These are phyloP conservation scores for Bimastos eiseni DNA, from an alignment of 2,888 invertebrate genomes.

Conservation along the genomic window DNA sequence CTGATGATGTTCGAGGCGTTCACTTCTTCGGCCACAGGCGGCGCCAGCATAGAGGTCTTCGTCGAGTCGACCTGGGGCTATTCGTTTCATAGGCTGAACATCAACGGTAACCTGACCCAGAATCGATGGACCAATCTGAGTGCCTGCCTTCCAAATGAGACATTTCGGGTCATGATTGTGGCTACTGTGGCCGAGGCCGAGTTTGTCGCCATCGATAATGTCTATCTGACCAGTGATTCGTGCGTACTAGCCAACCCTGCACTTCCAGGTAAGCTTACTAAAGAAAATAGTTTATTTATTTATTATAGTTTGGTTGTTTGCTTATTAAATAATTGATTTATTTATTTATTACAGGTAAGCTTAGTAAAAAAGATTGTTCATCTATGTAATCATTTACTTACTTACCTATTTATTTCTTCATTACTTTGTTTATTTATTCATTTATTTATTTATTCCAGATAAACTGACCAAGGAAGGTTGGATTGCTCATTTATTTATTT, in stretches of 20 bases:
- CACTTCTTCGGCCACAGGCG: background rate
- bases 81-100: background rate
- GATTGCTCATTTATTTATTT: too few relatives aligned
- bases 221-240: background rate
- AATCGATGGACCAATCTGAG: slow-evolving; percentile 16
- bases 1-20: background rate
- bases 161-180: background rate
- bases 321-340: background rate
- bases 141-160: background rate
- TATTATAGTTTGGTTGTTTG: background rate
- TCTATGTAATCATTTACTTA: too few relatives aligned
- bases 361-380: too few relatives aligned
- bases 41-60: background rate
- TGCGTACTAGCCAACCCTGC: background rate
- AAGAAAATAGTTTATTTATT: background rate
- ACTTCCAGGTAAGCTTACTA: background rate
- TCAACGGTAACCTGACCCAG: background rate
- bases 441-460: too few relatives aligned
- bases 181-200: background rate
- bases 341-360: too few relatives aligned
- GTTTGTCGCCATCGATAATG: slow-evolving; percentile 28
- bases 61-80: background rate
- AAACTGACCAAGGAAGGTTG: too few relatives aligned
- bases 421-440: too few relatives aligned
- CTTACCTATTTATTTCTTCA: too few relatives aligned